These are phyloP conservation scores for Ceratitis capitata DNA, from an alignment of 1,140 invertebrate genomes.

Conservation along the genomic window DNA sequence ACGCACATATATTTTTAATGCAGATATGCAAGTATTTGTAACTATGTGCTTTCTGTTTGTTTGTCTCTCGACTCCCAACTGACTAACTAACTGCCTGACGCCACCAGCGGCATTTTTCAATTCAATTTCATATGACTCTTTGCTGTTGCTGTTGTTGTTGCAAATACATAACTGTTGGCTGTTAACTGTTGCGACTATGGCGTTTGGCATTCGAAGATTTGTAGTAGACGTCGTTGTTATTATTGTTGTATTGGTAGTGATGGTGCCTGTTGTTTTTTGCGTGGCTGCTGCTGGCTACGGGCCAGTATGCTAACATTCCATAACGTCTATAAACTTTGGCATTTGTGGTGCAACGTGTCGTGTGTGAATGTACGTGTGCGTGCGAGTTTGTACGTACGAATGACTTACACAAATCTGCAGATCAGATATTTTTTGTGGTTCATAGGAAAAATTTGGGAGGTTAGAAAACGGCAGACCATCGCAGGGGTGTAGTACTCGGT, in stretches of 20 bases:
- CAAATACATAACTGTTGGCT: neutral
- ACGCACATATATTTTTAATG: neutral
- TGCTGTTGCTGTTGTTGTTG: neutral
- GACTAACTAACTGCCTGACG: neutral
- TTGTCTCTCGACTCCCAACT: neutral
- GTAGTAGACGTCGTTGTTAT: neutral
- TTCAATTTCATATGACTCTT: neutral
- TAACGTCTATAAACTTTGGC: slow-evolving; percentile 28
- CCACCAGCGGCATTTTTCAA: neutral
- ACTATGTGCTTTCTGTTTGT: neutral
- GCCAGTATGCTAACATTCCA: slow-evolving; percentile 31
- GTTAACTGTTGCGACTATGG: neutral
- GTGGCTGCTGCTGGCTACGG: slow-evolving; percentile 27
- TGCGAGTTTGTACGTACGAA: slow-evolving; percentile 9
- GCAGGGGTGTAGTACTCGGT: no score
- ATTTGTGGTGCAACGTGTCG: slow-evolving; percentile 15
- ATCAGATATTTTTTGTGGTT: neutral
- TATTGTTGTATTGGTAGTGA: neutral
- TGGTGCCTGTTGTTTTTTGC: neutral
- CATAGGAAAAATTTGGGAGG: no score
- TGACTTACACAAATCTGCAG: neutral
- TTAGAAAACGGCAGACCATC: no score
- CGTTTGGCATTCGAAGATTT: neutral
- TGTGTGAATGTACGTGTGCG: no score
- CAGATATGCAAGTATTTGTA: neutral